phyloP scores from a whole-genome alignment of 1,140 invertebrate genomes.

The Forficula auricularia region DNA sequence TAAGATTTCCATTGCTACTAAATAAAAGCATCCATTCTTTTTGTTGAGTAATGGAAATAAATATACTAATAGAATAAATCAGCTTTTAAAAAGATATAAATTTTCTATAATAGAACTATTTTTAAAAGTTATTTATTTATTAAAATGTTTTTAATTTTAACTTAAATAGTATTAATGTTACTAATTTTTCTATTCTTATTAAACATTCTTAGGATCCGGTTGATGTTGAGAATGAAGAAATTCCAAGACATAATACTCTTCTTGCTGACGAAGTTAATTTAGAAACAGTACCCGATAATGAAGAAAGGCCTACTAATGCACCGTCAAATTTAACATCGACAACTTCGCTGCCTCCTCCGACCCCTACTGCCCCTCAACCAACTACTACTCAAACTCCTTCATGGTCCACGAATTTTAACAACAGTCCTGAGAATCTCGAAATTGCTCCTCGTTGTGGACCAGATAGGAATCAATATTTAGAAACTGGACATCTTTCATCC shows the following conservation, averaged over 20 bases:
- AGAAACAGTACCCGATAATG: conserved; percentile 43
- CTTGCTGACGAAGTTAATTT: conserved; percentile 29
- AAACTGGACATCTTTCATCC: conserved; percentile 47
- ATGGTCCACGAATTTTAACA: conserved; percentile 1
- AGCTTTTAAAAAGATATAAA: too few species aligned
- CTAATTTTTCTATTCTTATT: too few species aligned
- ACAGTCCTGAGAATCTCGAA: conserved; percentile 32
- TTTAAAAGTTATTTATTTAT: too few species aligned
- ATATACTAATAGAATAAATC: too few species aligned
- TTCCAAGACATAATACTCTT: conserved; percentile 12
- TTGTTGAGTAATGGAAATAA: too few species aligned
- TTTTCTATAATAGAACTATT: too few species aligned
- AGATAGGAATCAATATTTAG: conserved; percentile 44
- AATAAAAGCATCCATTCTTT: too few species aligned
- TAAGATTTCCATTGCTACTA: too few species aligned
- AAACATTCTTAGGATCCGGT: conserved; percentile 4
- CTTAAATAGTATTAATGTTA: too few species aligned
- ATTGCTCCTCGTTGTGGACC: conserved; percentile 40
- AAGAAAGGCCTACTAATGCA: conserved; percentile 33
- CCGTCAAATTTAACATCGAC: conserved; percentile 1
- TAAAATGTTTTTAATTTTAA: too few species aligned
- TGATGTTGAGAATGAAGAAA: conserved; percentile 17
- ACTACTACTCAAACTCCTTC: conserved; percentile 10
- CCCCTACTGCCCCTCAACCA: conserved; percentile 18
- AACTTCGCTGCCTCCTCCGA: conserved; percentile 21